Evolutionary conservation across 2,113 vertebrate genomes (phyloP).

Genomic region (Pelvicachromis taeniatus): DNA sequence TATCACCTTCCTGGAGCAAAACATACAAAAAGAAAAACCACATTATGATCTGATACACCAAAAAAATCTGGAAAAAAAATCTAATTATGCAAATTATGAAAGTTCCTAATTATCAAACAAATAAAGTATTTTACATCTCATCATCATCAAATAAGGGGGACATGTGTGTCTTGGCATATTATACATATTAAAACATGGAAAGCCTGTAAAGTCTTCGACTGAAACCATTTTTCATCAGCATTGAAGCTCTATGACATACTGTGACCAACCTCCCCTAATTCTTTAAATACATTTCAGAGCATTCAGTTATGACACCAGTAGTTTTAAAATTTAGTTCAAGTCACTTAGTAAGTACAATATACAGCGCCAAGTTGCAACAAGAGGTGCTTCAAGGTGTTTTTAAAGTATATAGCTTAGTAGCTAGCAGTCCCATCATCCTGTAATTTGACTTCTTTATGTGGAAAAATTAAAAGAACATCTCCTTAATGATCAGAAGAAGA

Average conservation of each 20-base stretch:
- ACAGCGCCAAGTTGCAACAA: too few species aligned
- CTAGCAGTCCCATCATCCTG: neutral
- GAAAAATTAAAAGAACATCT: neutral
- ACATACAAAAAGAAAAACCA: conserved; percentile 14
- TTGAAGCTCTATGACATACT: neutral
- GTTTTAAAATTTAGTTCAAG: neutral
- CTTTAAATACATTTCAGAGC: neutral
- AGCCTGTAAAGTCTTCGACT: neutral
- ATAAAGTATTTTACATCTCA: neutral
- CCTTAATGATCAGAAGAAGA: neutral
- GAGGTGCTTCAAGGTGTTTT: neutral
- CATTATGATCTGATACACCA: neutral
- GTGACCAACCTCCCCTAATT: too few species aligned
- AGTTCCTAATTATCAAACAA: neutral
- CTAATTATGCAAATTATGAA: neutral
- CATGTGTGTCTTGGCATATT: neutral
- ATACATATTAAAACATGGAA: neutral
- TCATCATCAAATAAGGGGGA: neutral
- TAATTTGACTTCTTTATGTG: neutral
- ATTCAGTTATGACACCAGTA: neutral
- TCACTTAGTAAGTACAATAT: neutral
- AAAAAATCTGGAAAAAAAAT: neutral
- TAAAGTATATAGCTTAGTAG: neutral
- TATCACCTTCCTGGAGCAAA: conserved; percentile 86
- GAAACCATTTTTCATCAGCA: neutral